Base-by-base conservation (phyloP, 2,113 vertebrate species). In the Pyrgilauda ruficollis region DNA sequence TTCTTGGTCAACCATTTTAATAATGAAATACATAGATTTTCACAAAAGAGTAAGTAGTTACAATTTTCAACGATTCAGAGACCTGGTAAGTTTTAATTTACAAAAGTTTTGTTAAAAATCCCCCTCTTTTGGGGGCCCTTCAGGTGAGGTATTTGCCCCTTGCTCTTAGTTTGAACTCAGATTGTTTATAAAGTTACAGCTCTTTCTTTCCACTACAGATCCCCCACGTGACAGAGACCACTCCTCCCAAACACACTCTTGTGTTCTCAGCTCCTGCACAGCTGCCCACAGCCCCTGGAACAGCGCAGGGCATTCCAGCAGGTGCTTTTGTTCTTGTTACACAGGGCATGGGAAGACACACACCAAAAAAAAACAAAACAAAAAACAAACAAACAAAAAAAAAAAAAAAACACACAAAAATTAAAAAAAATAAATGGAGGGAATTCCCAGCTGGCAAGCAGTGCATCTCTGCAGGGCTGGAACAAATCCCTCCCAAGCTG, bases 201-300 rank as follows among this genome's bases (percentile, higher is more conserved):
- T 73, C 61, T 83, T 85, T 73, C 61, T 86, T 85, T 41, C 56
- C 43, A n/a, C 33, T 24, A 61, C 46, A 63, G 88, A 67, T 3
- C 10, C 59, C 44, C 39, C 61, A 37, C 0, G 0, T 28, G 70
- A 74, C 18, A 16, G 35, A 49, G 44, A 15, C 13, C 2, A 0
- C 16, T 19, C 41, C 55, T 68, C 26, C 55, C 81, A 84, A 5
- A 26, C 31, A 7, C 1, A 12, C 22, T 13, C 33, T 17, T 41
- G 13, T 41, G 41, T 41, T 9, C 17, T 11, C 26, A 35, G 24
- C 3, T 41, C 35, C 44, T 70, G 35, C 15, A n/a, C 27, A 53
- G 50, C 50, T 56, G 59, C 37, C 73, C 6, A 7, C 77, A 75
- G 87, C 70, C 50, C 35, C 2, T 31, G 50, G 91, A 70, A 72